Evolutionary conservation across 2,888 invertebrate species (phyloP).

Genomic region (Athetis lepigone): DNA sequence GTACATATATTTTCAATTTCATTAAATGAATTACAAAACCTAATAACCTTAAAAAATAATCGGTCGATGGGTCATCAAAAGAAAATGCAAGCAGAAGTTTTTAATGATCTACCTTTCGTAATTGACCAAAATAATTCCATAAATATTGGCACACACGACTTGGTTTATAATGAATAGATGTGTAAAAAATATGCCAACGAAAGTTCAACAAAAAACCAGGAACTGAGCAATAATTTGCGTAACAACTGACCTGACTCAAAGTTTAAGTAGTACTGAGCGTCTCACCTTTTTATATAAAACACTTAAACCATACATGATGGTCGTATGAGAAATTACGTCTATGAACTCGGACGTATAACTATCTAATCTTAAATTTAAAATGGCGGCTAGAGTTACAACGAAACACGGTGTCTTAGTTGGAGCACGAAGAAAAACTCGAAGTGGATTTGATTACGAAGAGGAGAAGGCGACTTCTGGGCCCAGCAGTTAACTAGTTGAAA

Average conservation of each 20-base stretch:
- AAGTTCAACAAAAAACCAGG: conserved; percentile 32
- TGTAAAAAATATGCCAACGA: conserved; percentile 15
- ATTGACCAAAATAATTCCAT: neutral
- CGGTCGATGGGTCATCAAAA: neutral
- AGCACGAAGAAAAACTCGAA: conserved; percentile 66
- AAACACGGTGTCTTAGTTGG: conserved; percentile 24
- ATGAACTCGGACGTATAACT: conserved; percentile 13
- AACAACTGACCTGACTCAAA: conserved; percentile 22
- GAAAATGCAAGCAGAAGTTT: neutral
- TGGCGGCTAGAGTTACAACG: conserved; percentile 18
- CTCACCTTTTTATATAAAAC: conserved; percentile 31
- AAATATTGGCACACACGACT: neutral
- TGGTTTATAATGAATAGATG: conserved; percentile 8
- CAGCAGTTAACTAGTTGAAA: too few relatives aligned
- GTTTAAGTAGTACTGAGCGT: conserved; percentile 15
- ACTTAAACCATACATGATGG: conserved; percentile 5
- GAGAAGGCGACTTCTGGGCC: too few relatives aligned
- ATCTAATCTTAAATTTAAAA: neutral
- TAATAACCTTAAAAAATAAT: too few relatives aligned
- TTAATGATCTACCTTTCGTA: conserved; percentile 1
- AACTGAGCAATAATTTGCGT: conserved; percentile 19
- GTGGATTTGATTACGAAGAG: conserved; percentile 80
- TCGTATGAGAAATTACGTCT: conserved; percentile 2
- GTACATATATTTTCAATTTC: too few relatives aligned
- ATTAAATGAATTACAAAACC: too few relatives aligned